Evolutionary conservation across 2,888 invertebrate genomes (phyloP), one percentile per base, ranked within the genome.

Genomic region (Hermodice carunculata): DNA sequence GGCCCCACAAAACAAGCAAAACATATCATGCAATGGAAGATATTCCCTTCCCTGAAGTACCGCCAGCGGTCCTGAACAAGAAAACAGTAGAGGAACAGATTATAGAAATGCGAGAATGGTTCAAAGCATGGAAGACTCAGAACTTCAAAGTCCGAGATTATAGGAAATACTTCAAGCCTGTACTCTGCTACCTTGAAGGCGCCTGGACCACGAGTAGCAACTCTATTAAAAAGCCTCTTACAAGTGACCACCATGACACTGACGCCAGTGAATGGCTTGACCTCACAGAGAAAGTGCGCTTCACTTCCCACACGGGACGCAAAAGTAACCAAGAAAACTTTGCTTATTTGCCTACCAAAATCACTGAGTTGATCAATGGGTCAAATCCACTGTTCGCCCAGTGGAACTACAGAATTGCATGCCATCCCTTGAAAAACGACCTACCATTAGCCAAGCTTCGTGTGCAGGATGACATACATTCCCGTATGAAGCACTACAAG

Each of bases 181-280:
- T 73, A n/a, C 53, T 81, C 24, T 78, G 79, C 46, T 80, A 78
- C 66, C 59, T 81, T 58, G 81, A 81, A 52, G 81, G 79, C 0
- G 76, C 71, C 5, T 81, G 81, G 81, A 80, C 79, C 4, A 71
- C 11, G 11, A 37, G 11, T 14, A 11, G 11, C 17, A 37, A 11
- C 40, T 37, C 11, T 31, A 29, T 51, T 24, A 32, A 51, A 31
- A 32, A 51, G 19, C 28, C 51, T 17, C 32, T 51, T 51, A 32
- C 28, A 11, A 51, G 51, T 17, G 51, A 51, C 26, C 51, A 32
- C 31, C 51, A 51, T 29, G 17, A 6, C 3, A 11, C 32, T 2
- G 51, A 51, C 17, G 51, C 51, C 17, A 29, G 32, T 6, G 6
- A 29, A 2, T 51, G 14, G 24, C 3, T 2, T 51, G 51, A 51